Evolutionary conservation across 2,113 vertebrate genomes (phyloP).

Genomic region (Saimiri boliviensis): DNA sequence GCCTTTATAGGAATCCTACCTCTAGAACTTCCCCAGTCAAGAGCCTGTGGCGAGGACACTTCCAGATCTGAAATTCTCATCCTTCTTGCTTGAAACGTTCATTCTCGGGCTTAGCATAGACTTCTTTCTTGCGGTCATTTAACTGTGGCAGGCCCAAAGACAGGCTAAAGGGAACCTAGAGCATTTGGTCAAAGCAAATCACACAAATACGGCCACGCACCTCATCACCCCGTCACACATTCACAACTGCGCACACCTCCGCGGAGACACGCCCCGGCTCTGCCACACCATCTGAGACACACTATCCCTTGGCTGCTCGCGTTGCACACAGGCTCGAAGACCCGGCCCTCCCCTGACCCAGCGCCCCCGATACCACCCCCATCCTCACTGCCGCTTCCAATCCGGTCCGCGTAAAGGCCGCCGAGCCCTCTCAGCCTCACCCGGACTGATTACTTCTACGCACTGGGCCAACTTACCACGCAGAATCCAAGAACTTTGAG

Average conservation of each 20-base stretch:
- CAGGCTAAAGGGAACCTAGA: not conserved
- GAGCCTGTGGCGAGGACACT: not conserved
- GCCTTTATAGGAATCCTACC: not conserved
- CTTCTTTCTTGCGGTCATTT: not conserved
- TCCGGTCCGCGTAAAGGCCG: fast-evolving
- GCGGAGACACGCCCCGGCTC: not conserved
- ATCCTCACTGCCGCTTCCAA: not conserved
- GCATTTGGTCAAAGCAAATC: not conserved
- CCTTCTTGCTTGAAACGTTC: not conserved
- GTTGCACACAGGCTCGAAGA: not conserved
- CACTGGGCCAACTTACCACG: not conserved
- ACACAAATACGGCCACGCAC: not conserved
- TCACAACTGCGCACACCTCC: not conserved
- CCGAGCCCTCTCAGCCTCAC: not conserved
- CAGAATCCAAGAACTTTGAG: not conserved
- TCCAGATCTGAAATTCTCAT: not conserved
- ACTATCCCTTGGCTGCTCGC: not conserved
- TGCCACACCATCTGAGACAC: not conserved
- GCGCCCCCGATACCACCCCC: not conserved
- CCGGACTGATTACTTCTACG: not conserved
- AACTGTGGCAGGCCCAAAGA: not conserved
- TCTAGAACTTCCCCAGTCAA: not conserved
- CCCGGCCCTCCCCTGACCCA: not conserved
- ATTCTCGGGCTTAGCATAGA: not conserved
- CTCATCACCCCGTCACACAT: not conserved